These are phyloP conservation scores for Phrynocephalus versicolor DNA, from an alignment of 2,113 vertebrate species.

Conservation along the genomic window DNA sequence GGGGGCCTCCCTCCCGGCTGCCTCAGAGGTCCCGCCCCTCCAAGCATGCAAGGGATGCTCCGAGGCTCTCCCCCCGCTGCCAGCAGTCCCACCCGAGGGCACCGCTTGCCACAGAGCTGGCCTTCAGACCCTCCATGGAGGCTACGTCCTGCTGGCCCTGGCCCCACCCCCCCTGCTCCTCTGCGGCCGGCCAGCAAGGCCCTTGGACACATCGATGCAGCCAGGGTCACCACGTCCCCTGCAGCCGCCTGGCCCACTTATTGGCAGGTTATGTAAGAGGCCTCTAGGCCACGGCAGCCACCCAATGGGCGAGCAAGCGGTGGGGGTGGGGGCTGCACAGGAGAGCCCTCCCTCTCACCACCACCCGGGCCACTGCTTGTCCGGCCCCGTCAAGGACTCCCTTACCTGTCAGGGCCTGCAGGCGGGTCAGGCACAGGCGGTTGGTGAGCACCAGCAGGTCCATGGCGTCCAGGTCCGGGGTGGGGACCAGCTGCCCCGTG, in stretches of 20 bases:
- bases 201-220: background rate
- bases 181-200: background rate
- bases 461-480: constrained; percentile 79
- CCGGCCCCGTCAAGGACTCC: constrained; percentile 46
- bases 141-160: too few relatives aligned
- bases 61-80: background rate
- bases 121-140: too few relatives aligned
- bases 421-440: constrained; percentile 86
- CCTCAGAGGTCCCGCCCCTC: too few relatives aligned
- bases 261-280: background rate
- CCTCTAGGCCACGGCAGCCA: background rate
- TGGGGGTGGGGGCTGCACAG: too few relatives aligned
- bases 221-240: background rate
- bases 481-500: constrained; percentile 80
- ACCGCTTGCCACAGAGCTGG: too few relatives aligned
- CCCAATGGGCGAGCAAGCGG: background rate
- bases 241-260: fast-evolving
- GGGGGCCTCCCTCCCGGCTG: fast-evolving
- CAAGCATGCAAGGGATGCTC: too few relatives aligned
- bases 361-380: background rate
- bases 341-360: background rate
- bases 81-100: background rate
- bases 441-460: constrained; percentile 86
- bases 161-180: background rate
- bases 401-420: constrained; percentile 88